Conservation (phyloP, 2,113 vertebrate genomes). For the Callorhinus ursinus region DNA sequence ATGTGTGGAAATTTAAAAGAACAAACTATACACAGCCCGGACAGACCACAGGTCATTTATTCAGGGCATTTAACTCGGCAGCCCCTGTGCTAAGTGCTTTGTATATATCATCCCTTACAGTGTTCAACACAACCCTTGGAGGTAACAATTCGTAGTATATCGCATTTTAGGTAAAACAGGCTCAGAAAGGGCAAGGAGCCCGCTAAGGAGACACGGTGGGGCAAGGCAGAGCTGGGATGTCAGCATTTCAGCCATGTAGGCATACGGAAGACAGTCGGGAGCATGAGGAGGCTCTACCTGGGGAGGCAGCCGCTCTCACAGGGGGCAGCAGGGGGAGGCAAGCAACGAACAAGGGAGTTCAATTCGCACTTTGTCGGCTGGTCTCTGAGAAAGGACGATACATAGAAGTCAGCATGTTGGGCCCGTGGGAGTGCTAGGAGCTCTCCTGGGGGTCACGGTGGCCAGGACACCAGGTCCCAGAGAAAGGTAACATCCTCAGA, state of each 20-base stretch:
- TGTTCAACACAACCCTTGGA: background rate
- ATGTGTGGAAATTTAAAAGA: background rate
- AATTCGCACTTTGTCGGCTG: background rate
- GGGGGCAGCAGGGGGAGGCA: fast-evolving
- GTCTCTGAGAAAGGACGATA: background rate
- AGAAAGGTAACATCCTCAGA: background rate
- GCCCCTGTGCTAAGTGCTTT: background rate
- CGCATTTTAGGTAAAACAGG: background rate
- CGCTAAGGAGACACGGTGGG: background rate
- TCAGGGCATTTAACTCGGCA: background rate
- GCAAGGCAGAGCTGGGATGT: background rate
- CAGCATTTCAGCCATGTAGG: background rate
- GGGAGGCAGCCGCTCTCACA: background rate
- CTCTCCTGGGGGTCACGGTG: background rate
- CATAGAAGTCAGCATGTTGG: background rate
- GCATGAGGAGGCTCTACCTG: background rate
- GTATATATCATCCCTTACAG: background rate
- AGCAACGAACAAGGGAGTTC: background rate
- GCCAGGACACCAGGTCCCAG: background rate
- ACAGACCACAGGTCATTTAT: background rate
- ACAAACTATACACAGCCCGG: background rate
- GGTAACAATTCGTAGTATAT: background rate
- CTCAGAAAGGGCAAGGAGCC: background rate
- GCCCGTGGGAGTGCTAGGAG: background rate
- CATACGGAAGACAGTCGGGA: background rate